phyloP scores from a whole-genome alignment of 2,797 vertebrate species.

The Gadopsis bispinosus region DNA sequence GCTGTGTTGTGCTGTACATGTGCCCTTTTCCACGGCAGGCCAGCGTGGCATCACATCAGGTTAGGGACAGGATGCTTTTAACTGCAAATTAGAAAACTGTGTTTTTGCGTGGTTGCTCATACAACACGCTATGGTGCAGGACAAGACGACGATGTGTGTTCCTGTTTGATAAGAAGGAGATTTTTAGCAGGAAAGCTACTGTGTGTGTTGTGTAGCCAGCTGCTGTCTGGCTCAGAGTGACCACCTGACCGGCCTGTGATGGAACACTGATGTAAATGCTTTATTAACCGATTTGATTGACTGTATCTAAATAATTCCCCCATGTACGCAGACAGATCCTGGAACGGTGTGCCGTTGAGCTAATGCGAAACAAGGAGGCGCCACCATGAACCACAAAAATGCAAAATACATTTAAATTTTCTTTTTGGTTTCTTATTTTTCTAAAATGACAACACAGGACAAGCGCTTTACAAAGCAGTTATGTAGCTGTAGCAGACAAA shows the following conservation, averaged over 20 bases:
- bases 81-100: too few species aligned
- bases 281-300: not conserved
- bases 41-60: conserved; percentile 1
- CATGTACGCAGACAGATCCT: not conserved
- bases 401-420: not conserved
- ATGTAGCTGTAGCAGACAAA: not conserved
- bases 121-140: not conserved
- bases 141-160: too few species aligned
- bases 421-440: not conserved
- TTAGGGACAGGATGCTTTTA: not conserved
- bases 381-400: not conserved
- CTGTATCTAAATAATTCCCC: not conserved
- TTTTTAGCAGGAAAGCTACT: too few species aligned
- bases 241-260: not conserved
- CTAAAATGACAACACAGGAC: not conserved
- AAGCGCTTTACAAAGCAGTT: not conserved
- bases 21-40: conserved; percentile 3
- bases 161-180: too few species aligned
- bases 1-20: conserved; percentile 19
- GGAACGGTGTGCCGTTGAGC: too few species aligned
- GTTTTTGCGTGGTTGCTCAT: not conserved
- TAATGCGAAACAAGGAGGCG: not conserved
- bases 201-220: too few species aligned
- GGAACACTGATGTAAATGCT: too few species aligned
- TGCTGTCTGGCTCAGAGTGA: too few species aligned